Evolutionary conservation across 1,140 invertebrate genomes (phyloP), one percentile per base, ranked within the genome.

Genomic region (honey bee (Apis mellifera)): DNA sequence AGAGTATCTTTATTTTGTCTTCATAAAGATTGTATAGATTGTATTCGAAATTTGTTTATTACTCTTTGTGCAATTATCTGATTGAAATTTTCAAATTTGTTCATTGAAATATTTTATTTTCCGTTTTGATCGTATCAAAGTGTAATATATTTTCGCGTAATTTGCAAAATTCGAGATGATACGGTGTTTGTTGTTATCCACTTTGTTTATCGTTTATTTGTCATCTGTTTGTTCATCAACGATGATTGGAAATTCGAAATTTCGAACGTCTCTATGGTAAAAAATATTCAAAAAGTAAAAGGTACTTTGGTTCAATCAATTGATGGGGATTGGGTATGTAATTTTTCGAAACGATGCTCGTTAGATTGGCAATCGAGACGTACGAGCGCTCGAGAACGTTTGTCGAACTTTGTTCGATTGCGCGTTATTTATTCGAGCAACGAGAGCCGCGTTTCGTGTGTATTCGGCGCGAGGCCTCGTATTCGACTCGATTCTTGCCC

Each of bases 291-390:
- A 66, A 76, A 17, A 26, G 62, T 15, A n/a, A 11, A 42, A 9
- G 12, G 64, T 54, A 21, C 15, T 66, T 55, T 55, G 42, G 72
- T 62, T 59, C 57, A 21, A 74, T 74, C 50, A 74, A 74, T n/a
- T 0, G 72, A 74, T 50, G 57, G 57, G 72, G 15, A 74, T 74
- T 74, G 57, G 72, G n/a, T 42, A 60, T 50, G 54, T 74, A 60
- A 60, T 74, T 60, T 74, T 74, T 74, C 17, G 21, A 74, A 74
- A 74, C 72, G 57, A 59, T 26, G 21, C 57, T 62, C 72, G 57
- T 74, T 74, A 50, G 15, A 19, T 26, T 19, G n/a, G 57, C 57
- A n/a, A 60, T 71, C 69, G 50, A 71, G 23, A 71, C 50, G 21
- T 32, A 55, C 23, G 23, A 55, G 23, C 17, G 69, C 23, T 71